Base-by-base conservation (phyloP, 2,113 vertebrate species). In the Oenanthe melanoleuca region DNA sequence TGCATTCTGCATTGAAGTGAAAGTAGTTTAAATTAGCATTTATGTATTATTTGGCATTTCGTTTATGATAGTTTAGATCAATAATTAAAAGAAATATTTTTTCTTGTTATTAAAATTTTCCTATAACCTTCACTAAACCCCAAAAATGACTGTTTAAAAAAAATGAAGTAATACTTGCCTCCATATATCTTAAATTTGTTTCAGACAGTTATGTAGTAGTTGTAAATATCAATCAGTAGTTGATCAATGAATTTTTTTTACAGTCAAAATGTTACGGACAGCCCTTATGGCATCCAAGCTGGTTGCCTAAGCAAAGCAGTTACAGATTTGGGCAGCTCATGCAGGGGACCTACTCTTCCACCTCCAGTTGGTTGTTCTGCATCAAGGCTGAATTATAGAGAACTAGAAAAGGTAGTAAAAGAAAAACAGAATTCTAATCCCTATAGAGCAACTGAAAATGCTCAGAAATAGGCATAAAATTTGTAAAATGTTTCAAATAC, bases 11-110 rank as follows among this genome's bases (percentile, higher is more conserved):
- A 57, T 11, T 75, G 85, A 85, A 89, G 18, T 25, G 80, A 96
- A 74, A 93, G 49, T n/a, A 84, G 34, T 89, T 96, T 95, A 93
- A 96, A 97, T 97, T 89, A 92, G 11, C 65, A 95, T 92, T 96
- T 94, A 44, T 63, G 86, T 67, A 73, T 95, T 93, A 95, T 94
- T 96, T 92, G 34, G 5, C 75, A 82, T 83, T 87, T 92, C 80
- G n/a, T 92, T 95, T 93, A 80, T 66, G 94, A 29, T 69, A 77
- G 64, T 55, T 92, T 60, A 95, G 42, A 69, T 87, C 82, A 92
- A 80, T 95, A 96, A 96, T 97, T 96, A 96, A 95, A 97, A 95
- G 4, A 33, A 12, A 23, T 19, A 31, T 72, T 45, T 91, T 71
- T 65, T 8, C 21, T 38, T 79, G 8, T 34, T 95, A 59, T 49